A percentile compares a stretch with the other conserved stretches of the same genome.
Evolutionary conservation across 1,140 invertebrate species (phyloP).

Genomic region (Xylocopa sonorina): DNA sequence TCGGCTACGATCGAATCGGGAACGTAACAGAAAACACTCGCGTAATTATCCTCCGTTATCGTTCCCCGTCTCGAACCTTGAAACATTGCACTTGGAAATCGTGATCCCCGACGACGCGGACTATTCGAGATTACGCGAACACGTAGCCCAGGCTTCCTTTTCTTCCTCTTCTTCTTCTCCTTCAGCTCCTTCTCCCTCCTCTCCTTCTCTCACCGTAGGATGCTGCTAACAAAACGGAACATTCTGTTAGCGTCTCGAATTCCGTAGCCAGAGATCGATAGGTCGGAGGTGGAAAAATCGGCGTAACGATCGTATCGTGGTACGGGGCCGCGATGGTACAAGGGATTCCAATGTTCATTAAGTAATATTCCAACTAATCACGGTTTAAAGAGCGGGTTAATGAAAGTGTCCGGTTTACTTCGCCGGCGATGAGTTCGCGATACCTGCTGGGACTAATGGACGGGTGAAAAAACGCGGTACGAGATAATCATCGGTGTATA

Average conservation of each 20-base stretch:
- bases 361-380: conserved; percentile 25
- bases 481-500: conserved; percentile 71
- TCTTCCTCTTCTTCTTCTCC: too few species aligned
- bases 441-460: conserved; percentile 59
- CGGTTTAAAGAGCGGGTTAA: conserved; percentile 24
- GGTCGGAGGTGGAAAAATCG: background rate
- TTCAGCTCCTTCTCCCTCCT: too few species aligned
- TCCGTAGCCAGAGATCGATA: too few species aligned
- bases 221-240: conserved; percentile 20
- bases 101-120: background rate
- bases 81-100: conserved; percentile 25
- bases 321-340: background rate
- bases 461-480: conserved; percentile 65
- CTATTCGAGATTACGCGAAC: background rate
- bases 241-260: background rate
- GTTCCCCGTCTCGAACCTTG: background rate
- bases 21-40: conserved; percentile 39
- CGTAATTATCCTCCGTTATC: background rate
- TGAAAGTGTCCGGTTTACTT: conserved; percentile 58
- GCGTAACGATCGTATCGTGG: background rate
- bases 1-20: background rate
- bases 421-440: conserved; percentile 31
- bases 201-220: background rate
- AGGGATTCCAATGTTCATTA: conserved; percentile 5
- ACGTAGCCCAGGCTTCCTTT: too few species aligned